phyloP scores from a whole-genome alignment of 2,797 vertebrate species.

The Thamnophis elegans region DNA sequence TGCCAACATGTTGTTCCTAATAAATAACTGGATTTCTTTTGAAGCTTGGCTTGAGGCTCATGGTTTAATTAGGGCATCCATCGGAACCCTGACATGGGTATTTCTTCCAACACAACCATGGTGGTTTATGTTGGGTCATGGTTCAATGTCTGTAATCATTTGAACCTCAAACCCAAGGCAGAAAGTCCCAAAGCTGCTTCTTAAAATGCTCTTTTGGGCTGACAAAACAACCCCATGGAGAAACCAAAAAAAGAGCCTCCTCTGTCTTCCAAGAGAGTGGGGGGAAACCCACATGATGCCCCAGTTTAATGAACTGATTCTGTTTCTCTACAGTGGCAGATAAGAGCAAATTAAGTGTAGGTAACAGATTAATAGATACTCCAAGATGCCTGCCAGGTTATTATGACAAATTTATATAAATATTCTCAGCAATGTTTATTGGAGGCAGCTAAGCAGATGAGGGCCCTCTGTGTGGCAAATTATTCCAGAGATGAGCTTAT shows the following conservation, averaged over 20 bases:
- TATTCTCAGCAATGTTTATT: slow-evolving; percentile 46
- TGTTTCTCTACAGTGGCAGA: slow-evolving; percentile 56
- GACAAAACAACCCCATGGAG: neutral
- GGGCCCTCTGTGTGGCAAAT: slow-evolving; percentile 60
- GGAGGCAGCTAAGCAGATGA: slow-evolving; percentile 53
- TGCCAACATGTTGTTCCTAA: too few species aligned
- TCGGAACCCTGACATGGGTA: too few species aligned
- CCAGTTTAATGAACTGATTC: slow-evolving; percentile 63
- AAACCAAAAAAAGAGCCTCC: neutral
- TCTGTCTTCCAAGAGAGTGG: neutral
- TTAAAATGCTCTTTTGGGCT: neutral
- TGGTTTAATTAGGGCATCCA: too few species aligned
- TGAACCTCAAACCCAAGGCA: neutral
- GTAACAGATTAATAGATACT: slow-evolving; percentile 66
- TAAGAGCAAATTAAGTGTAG: slow-evolving; percentile 66
- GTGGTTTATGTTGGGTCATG: neutral
- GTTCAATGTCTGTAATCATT: neutral
- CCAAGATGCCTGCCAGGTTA: slow-evolving; percentile 49
- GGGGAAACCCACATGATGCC: neutral
- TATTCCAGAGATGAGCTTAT: slow-evolving; percentile 48
- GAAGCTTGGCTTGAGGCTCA: too few species aligned
- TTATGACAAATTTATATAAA: slow-evolving; percentile 65
- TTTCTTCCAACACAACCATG: neutral
- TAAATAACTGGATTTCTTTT: too few species aligned
- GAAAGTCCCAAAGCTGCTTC: neutral